A percentile compares a stretch with the other conserved stretches of the same genome.
phyloP scores from a whole-genome alignment of 2,888 invertebrate species.

The Dynastes maya region DNA sequence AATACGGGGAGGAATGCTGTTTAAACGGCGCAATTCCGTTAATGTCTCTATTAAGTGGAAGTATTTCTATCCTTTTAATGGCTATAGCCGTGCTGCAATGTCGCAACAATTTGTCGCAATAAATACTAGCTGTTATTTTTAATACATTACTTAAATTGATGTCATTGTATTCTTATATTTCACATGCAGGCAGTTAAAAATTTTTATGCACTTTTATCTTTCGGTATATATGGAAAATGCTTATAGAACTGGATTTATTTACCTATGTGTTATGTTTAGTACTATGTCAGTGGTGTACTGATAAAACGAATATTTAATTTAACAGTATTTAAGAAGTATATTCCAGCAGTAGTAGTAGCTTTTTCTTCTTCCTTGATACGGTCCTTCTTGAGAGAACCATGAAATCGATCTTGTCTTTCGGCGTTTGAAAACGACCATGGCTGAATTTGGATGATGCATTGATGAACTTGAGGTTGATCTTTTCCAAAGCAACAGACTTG shows the following conservation, averaged over 20 bases:
- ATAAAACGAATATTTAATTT: no score
- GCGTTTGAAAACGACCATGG: conserved; percentile 99
- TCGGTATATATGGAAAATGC: no score
- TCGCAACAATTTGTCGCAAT: conserved; percentile 8
- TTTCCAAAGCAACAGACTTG: conserved; percentile 95
- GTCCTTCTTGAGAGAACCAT: conserved; percentile 97
- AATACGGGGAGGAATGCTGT: background rate
- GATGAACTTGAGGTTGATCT: conserved; percentile 99
- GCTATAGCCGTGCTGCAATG: background rate
- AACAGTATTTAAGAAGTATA: background rate
- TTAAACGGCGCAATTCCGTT: background rate
- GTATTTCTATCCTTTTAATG: background rate
- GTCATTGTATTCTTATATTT: background rate
- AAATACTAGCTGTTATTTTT: background rate
- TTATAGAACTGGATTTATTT: no score
- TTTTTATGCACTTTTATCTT: no score
- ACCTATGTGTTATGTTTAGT: no score
- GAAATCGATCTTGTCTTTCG: conserved; percentile 96
- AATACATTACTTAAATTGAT: background rate
- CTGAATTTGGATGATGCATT: conserved; percentile 99
- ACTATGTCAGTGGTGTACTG: no score
- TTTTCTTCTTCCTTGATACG: conserved; percentile 86
- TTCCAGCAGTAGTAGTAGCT: background rate
- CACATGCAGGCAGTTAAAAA: background rate
- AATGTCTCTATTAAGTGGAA: conserved; percentile 1